Base-by-base conservation (phyloP, 2,797 vertebrate genomes). In the Champsocephalus gunnari region DNA sequence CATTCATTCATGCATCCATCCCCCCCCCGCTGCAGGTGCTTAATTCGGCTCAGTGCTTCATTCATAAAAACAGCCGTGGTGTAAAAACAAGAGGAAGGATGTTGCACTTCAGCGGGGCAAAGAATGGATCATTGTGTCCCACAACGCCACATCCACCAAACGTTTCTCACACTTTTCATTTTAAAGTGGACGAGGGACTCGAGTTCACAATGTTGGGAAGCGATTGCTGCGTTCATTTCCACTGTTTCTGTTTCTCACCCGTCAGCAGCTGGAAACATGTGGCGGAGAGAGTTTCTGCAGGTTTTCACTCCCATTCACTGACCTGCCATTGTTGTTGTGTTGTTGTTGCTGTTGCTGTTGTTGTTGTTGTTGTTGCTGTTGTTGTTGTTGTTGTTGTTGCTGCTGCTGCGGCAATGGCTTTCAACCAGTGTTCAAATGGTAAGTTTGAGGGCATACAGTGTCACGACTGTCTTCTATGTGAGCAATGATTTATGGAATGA, bases 101-200 rank as follows among this genome's bases (percentile, higher is more conserved):
- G 90, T 93, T n/a, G 85, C 88, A 86, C 86, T 90, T 88, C 53
- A 78, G 57, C 74, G 9, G 51, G 56, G 65, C 61, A 53, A 84
- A 89, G 90, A 93, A 90, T 90, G 87, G 90, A 67, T 0, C 80
- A 93, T 93, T 94, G 92, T 93, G 83, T 82, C 45, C 71, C 69
- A 34, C 73, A 1, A 47, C 45, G 47, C 45, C 80, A 79, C 82
- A 80, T 88, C 83, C 89, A 90, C 84, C 38, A 9, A 75, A 69
- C 75, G 24, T 75, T 91, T 91, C 88, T 90, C 92, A 94, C 92
- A 93, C 91, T 92, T 90, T 92, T 92, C 81, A 87, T 92, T 91
- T 91, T 58, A 82, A 79, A 88, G 72, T 78, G 56, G 64, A 70
- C 71, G 19, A 56, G 59, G 65, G 53, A 8, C 34, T 78, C 72